phyloP scores from a whole-genome alignment of 1,140 invertebrate species.

The Drosophila willistoni region DNA sequence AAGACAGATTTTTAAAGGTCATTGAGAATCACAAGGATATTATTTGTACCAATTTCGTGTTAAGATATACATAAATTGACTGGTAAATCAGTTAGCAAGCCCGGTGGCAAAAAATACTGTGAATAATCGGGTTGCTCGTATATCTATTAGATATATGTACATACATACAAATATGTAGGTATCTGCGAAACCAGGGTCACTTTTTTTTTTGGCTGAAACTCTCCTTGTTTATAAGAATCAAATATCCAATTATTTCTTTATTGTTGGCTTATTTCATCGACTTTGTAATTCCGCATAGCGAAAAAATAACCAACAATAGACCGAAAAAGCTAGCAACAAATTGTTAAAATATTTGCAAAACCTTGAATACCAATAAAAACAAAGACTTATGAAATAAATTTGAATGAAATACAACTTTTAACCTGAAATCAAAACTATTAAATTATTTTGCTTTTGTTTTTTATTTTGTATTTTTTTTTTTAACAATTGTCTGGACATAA shows the following conservation, averaged over 20 bases:
- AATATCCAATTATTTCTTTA: conserved; percentile 39
- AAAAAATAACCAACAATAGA: conserved; percentile 33
- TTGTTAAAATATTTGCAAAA: conserved; percentile 40
- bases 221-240: conserved; percentile 51
- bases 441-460: conserved; percentile 26
- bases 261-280: conserved; percentile 20
- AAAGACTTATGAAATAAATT: conserved; percentile 48
- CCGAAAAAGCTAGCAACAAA: conserved; percentile 16
- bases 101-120: too few relatives aligned
- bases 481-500: conserved; percentile 53
- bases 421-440: not conserved
- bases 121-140: too few relatives aligned
- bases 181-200: conserved; percentile 48
- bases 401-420: not conserved
- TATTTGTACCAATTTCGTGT: too few relatives aligned
- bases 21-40: not conserved
- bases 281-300: conserved; percentile 39
- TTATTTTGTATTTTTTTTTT: not conserved
- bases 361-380: conserved; percentile 53
- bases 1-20: not conserved
- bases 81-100: too few relatives aligned
- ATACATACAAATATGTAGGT: not conserved
- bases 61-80: too few relatives aligned
- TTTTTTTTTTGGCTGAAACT: conserved; percentile 62
- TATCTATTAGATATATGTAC: too few relatives aligned